These are phyloP conservation scores for Aspiorhynchus laticeps DNA, from an alignment of 2,113 vertebrate genomes.

Conservation along the genomic window DNA sequence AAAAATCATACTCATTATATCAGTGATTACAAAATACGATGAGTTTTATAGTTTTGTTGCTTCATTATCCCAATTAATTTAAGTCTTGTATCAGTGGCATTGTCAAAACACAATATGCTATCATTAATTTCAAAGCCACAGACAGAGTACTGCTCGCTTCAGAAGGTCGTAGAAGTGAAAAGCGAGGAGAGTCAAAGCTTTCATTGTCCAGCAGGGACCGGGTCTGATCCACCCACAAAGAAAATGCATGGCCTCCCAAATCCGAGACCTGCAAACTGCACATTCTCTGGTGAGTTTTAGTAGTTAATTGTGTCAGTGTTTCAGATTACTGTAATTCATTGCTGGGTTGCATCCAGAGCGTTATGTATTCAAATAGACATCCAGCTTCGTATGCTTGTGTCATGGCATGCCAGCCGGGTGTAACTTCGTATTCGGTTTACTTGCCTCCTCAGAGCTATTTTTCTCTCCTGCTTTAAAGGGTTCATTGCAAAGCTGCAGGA, in stretches of 20 bases:
- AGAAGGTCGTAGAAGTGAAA: conserved; percentile 56
- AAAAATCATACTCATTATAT: not conserved
- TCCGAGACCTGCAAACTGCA: conserved; percentile 4
- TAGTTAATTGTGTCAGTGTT: conserved; percentile 36
- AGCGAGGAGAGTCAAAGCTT: conserved; percentile 63
- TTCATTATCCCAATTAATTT: conserved; percentile 16
- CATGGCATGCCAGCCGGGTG: conserved; percentile 19
- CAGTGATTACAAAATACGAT: not conserved
- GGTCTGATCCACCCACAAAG: conserved; percentile 46
- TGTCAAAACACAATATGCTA: conserved; percentile 32
- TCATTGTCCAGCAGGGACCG: conserved; percentile 60
- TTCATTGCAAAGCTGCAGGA: conserved; percentile 51
- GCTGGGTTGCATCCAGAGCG: not conserved
- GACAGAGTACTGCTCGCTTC: conserved; percentile 64
- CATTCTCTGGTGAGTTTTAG: conserved; percentile 5
- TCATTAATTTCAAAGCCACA: conserved; percentile 11
- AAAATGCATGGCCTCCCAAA: conserved; percentile 51
- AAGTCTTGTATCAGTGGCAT: conserved; percentile 3
- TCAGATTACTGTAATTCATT: conserved; percentile 33
- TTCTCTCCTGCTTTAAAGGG: conserved; percentile 41
- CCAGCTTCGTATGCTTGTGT: not conserved
- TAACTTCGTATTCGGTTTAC: conserved; percentile 39
- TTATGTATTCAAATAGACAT: conserved; percentile 20
- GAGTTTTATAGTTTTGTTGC: not conserved
- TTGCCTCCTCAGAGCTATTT: conserved; percentile 24